Base-by-base conservation (phyloP, 2,797 vertebrate genomes). In the Pseudochaenichthys georgianus region DNA sequence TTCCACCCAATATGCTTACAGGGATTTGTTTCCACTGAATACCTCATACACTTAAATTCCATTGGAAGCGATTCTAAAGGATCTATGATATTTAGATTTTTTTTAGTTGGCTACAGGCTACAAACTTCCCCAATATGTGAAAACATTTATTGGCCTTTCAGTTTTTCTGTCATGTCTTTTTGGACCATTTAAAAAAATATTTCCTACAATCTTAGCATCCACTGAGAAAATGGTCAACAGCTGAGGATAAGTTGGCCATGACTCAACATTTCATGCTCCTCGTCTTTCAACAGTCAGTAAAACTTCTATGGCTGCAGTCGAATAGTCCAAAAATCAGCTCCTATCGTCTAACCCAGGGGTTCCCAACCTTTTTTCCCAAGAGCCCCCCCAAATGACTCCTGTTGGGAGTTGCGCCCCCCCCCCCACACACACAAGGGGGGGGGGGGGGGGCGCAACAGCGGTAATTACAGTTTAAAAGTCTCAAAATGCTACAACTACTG, bases 61-160 rank as follows among this genome's bases (percentile, higher is more conserved):
- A 47, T 11, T 47, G 78, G 75, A 79, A 77, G 59, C 64, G 60
- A 75, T 86, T 83, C 86, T 78, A 80, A 88, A 85, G 34, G 23
- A 81, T 86, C 73, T 80, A 73, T 85, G 80, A 87, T 81, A 87
- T 84, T 82, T 82, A 31, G 64, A 89, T 80, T 84, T 83, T 84
- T 83, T 55, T 43, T 53, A 28, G 19, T 68, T 87, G 86, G 83
- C 87, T 62, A 3, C 46, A 61, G 61, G 42, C 74, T 60, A 48
- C 59, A 68, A 45, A 53, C 9, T 57, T 64, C 77, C 64, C 59
- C 67, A 38, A 38, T 52, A 78, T 80, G 73, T 78, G 81, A 87
- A 83, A 73, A 52, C 47, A 60, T 64, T 59, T n/a, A 23, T 45
- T 50, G 65, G 64, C 64, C 55, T 65, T 79, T 60, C 1, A 65